phyloP scores from a whole-genome alignment of 2,113 vertebrate genomes.

The Dicaeum eximium region DNA sequence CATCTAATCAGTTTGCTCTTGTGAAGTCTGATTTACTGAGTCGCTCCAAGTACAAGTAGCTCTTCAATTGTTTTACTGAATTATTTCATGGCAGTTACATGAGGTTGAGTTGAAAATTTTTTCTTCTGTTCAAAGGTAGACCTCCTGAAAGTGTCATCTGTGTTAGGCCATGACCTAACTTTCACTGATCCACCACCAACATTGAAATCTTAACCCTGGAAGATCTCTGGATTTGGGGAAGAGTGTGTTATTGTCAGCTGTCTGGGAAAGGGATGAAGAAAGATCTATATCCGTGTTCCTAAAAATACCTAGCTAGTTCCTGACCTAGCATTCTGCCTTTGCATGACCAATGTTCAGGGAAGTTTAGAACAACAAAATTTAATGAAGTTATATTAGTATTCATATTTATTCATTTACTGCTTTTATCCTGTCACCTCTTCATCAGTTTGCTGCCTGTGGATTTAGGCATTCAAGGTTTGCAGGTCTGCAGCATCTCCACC shows the following conservation, averaged over 20 bases:
- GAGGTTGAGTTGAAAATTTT: not conserved
- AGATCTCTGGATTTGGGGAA: not conserved
- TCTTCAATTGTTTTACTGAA: not conserved
- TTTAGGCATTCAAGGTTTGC: not conserved
- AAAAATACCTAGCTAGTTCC: not conserved
- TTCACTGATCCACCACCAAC: not conserved
- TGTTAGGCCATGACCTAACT: not conserved
- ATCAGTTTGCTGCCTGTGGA: not conserved
- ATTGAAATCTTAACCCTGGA: not conserved
- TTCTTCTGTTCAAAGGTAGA: not conserved
- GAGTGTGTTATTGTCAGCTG: accelerated
- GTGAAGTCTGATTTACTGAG: constrained; percentile 1
- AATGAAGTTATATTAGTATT: not conserved
- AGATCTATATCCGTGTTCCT: accelerated
- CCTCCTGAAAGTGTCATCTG: not conserved
- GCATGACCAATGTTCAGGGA: accelerated
- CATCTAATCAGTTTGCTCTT: constrained; percentile 43
- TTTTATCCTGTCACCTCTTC: not conserved
- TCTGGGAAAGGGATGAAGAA: not conserved
- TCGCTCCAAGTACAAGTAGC: not conserved
- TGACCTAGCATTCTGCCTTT: not conserved
- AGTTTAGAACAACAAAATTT: not conserved
- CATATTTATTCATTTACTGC: not conserved
- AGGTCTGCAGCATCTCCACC: not conserved
- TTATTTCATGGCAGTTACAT: not conserved